Evolutionary conservation across 2,888 invertebrate species (phyloP), one percentile per base, ranked within the genome.

Genomic region (Stenichneumon culpator): DNA sequence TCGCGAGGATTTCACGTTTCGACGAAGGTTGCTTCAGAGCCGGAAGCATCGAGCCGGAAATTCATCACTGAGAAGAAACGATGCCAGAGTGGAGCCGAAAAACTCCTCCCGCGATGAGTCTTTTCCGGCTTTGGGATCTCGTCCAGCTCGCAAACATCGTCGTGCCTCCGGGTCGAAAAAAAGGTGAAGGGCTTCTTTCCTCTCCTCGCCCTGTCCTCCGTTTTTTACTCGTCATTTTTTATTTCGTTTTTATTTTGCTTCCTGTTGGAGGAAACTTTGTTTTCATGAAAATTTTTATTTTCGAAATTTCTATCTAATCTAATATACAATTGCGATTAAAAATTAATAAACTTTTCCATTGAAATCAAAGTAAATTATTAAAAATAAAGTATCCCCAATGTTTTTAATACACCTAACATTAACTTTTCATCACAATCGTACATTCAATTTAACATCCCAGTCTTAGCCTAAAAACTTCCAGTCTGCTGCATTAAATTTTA

Each of bases 71-170:
- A 54, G 19, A 54, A 54, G 54, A 22, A 22, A 19, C 54, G 54
- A 54, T 54, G 54, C 54, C 54, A 54, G 54, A 54, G 19, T 19
- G 54, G 22, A 54, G 54, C 54, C 54, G 22, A 54, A 54, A 54
- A 54, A 54, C 54, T 54, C 54, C 22, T 54, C 22, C 22, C 19
- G 19, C 54, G 19, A 19, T 54, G 54, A 19, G 54, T 54, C 19
- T 22, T 54, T 54, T 22, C 19, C 19, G 54, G 3, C 54, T 9
- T 22, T 54, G 54, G 22, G 9, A 19, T 11, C 54, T 11, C 19
- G 39, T 11, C 39, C 39, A 39, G 39, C 39, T 9, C 9, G 22
- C 19, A 54, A 54, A 54, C 19, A 54, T 54, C 54, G 19, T 19
- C 54, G 22, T 54, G 54, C 19, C 19, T 54, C 54, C 22, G 19